phyloP scores from a whole-genome alignment of 2,888 invertebrate species.

The Amphipoea lucens region DNA sequence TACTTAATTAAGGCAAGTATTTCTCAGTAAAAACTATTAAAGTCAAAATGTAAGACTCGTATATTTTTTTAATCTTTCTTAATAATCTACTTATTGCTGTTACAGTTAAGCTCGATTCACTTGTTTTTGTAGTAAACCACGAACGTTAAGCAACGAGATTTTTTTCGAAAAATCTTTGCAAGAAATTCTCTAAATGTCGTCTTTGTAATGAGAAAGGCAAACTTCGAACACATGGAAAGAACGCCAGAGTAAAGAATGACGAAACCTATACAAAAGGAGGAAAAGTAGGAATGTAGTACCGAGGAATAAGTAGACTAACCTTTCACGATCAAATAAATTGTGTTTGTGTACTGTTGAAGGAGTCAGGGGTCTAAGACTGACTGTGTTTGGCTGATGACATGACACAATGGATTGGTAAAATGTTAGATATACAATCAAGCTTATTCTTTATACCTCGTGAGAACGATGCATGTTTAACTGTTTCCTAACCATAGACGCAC shows the following conservation, averaged over 20 bases:
- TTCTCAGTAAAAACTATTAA: slow-evolving; percentile 68
- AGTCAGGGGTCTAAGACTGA: slow-evolving; percentile 54
- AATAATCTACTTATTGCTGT: slow-evolving; percentile 61
- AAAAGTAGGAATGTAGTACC: slow-evolving; percentile 53
- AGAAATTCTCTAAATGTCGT: slow-evolving; percentile 22
- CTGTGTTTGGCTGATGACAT: slow-evolving; percentile 45
- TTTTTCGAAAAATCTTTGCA: slow-evolving; percentile 18
- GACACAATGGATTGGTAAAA: slow-evolving; percentile 29
- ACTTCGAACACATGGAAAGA: slow-evolving; percentile 39
- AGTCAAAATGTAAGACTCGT: slow-evolving; percentile 56
- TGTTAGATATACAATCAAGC: slow-evolving; percentile 10
- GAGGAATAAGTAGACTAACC: slow-evolving; percentile 57
- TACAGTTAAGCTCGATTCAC: slow-evolving; percentile 56
- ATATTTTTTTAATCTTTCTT: slow-evolving; percentile 67
- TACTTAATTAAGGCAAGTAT: slow-evolving; percentile 69
- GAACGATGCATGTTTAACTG: slow-evolving; percentile 52
- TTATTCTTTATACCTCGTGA: slow-evolving; percentile 41
- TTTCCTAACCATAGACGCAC: slow-evolving; percentile 52
- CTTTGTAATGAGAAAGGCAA: slow-evolving; percentile 33
- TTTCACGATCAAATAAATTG: slow-evolving; percentile 63
- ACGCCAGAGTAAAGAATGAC: slow-evolving; percentile 46
- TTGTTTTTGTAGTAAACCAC: slow-evolving; percentile 43
- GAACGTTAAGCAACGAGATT: slow-evolving; percentile 11
- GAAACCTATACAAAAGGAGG: slow-evolving; percentile 52
- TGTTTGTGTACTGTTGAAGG: slow-evolving; percentile 46